Evolutionary conservation across 2,113 vertebrate species (phyloP), one percentile per base, ranked within the genome.

Genomic region (Todiramphus saurophagus): DNA sequence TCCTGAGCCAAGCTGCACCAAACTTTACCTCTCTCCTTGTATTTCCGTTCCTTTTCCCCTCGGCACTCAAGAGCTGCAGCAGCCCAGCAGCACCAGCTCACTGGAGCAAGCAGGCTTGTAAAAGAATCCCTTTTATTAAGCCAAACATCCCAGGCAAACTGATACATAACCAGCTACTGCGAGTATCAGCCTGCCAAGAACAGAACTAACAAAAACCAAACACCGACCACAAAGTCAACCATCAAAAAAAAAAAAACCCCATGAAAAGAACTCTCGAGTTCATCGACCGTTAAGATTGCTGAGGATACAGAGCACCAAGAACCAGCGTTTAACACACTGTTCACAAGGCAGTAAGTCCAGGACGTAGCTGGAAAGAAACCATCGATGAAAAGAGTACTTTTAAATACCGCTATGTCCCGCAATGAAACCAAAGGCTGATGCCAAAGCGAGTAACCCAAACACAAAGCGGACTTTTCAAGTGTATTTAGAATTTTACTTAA

Each of bases 201-300:
- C 6, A 69, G 70, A 33, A 83, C 16, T 72, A 46, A 87, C 43
- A 41, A 50, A 46, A 44, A 14, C 11, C 17, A 41, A 25, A 17
- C 46, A 33, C 62, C 37, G 5, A 25, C 50, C 50, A 51, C 50
- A 25, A 51, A 51, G 50, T 12, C 50, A 50, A 11, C 33, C 33
- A 35, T 5, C 46, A 70, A 83, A 39, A 9, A 19, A 41, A 20
- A 10, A 51, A 25, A 39, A 7, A 25, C 14, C 31, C n/a, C 28
- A 31, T 17, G 37, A 21, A 79, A 90, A 16, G 11, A 76, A 89
- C 5, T 17, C 44, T 56, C 5, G 5, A 48, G 50, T 3, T 2
- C 21, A 69, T 50, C 1, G 0, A 16, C 30, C 30, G 13, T 43
- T 66, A 41, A 28, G 64, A 60, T 16, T 6, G 0, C 9, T 5